Conservation (phyloP, 1,140 invertebrate genomes). For the Diorhabda elongata region DNA sequence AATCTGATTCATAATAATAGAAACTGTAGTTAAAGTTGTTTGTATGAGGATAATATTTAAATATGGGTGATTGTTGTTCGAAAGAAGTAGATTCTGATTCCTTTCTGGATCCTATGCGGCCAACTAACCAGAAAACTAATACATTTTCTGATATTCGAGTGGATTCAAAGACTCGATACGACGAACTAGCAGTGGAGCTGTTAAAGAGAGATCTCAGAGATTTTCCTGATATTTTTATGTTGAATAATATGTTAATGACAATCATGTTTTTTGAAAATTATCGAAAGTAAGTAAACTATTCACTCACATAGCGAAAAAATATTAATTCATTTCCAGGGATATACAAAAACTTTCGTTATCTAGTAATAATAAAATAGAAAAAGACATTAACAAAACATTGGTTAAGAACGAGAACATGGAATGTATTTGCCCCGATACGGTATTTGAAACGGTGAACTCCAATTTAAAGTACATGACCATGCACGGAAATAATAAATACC, state of each 20-base stretch:
- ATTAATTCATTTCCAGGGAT: slow-evolving; percentile 30
- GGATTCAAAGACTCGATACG: slow-evolving; percentile 43
- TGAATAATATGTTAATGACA: slow-evolving; percentile 71
- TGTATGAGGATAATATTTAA: neutral
- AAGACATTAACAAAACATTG: slow-evolving; percentile 33
- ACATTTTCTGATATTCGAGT: slow-evolving; percentile 22
- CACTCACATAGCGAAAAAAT: no score
- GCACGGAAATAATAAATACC: slow-evolving; percentile 41
- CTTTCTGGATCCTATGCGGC: neutral
- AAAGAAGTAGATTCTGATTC: neutral
- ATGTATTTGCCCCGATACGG: slow-evolving; percentile 36
- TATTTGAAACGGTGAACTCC: slow-evolving; percentile 36
- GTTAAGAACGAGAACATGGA: slow-evolving; percentile 36
- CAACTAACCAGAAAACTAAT: neutral
- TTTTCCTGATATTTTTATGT: slow-evolving; percentile 62
- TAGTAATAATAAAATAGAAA: slow-evolving; percentile 28
- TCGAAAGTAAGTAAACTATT: slow-evolving; percentile 58
- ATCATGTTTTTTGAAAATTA: slow-evolving; percentile 75
- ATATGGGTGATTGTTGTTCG: neutral
- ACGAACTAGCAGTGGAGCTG: slow-evolving; percentile 49
- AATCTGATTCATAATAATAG: no score
- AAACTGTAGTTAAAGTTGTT: no score
- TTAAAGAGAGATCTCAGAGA: slow-evolving; percentile 58
- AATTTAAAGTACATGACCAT: slow-evolving; percentile 35
- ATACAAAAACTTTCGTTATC: slow-evolving; percentile 22